Base-by-base conservation (phyloP, 2,113 vertebrate genomes). In the Acrocephalus arundinaceus region DNA sequence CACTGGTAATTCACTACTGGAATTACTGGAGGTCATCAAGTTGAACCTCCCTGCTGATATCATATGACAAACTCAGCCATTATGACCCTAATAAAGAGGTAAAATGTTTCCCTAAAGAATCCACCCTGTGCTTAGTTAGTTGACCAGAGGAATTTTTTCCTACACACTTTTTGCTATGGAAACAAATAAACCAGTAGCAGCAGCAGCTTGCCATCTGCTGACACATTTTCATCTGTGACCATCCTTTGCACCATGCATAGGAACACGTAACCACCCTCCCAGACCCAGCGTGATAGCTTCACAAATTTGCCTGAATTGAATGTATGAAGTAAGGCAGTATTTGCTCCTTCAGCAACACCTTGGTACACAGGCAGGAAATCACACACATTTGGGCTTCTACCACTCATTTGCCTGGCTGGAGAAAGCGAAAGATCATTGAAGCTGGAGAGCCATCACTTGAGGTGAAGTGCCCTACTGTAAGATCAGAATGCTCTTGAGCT, bases 201-300 rank as follows among this genome's bases (percentile, higher is more conserved):
- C 30, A 90, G 81, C 52, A 93, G 74, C n/a, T 89, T 94, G 70
- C 67, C 67, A 79, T 76, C 68, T 86, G 76, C 66, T 90, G 61
- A 89, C 70, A 75, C 28, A 15, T 94, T 90, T 87, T 72, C 31
- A 58, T 65, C 58, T 73, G 61, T 52, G 31, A 16, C 45, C 13
- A 3, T 87, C 13, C 54, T 82, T 68, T 59, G 54, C 27, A 46
- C 33, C 25, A 23, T 6, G 11, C 58, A 71, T 0, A 61, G 74
- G 65, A 85, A 51, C 54, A 75, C 46, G 28, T 35, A 71, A 31
- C 27, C 31, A 49, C 7, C 2, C 9, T 21, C 23, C 49, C 49
- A 66, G 73, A 65, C 10, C 33, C 41, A 33, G 12, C 1, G 13
- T 13, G 37, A 61, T 2, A 45, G 27, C 39, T 88, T 33, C 71